A percentile compares a stretch with the other conserved stretches of the same genome.
These are phyloP conservation scores for Huso huso DNA, from an alignment of 2,797 vertebrate genomes.

Conservation along the genomic window DNA sequence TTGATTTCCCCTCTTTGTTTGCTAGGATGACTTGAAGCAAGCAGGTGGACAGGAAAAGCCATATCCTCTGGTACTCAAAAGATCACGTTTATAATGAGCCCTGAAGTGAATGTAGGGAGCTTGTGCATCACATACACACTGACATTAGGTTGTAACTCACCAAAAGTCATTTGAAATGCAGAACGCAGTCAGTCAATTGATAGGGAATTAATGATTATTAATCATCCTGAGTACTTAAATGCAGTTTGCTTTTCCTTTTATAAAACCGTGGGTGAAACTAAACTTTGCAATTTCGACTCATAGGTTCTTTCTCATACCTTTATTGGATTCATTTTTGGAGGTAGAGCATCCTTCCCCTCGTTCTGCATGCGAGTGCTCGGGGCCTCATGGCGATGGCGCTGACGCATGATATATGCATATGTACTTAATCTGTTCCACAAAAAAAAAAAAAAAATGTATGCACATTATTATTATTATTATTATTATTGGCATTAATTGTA, in stretches of 20 bases:
- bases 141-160: no score
- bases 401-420: constrained; percentile 86
- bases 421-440: constrained; percentile 88
- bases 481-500: background rate
- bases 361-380: constrained; percentile 49
- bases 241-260: no score
- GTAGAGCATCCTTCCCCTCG: constrained; percentile 25
- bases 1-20: background rate
- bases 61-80: background rate
- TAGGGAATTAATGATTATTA: no score
- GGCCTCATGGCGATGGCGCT: constrained; percentile 71
- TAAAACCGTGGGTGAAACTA: no score
- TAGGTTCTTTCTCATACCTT: constrained; percentile 37
- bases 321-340: constrained; percentile 33
- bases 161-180: no score
- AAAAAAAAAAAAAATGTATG: constrained; percentile 6
- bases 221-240: no score
- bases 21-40: background rate
- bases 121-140: no score
- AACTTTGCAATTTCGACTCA: background rate
- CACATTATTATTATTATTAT: background rate
- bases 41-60: background rate
- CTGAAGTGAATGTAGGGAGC: no score
- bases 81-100: background rate
- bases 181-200: no score